phyloP scores from a whole-genome alignment of 2,888 invertebrate genomes.

The Nemurella pictetii region DNA sequence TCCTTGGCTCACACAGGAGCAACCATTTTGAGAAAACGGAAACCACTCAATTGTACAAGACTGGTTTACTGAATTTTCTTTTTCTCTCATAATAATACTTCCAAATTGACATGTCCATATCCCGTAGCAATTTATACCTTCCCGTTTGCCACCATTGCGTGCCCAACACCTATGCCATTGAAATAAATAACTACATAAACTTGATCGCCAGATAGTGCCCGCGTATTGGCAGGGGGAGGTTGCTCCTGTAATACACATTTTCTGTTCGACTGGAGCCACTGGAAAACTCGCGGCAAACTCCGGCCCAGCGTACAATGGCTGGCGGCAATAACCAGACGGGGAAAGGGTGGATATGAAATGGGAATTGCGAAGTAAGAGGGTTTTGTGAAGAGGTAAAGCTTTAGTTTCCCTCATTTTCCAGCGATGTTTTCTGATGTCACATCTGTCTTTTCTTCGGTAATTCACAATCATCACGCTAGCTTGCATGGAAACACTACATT shows the following conservation, averaged over 20 bases:
- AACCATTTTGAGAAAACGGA: not conserved
- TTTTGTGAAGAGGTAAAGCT: not conserved
- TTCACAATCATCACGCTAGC: not conserved
- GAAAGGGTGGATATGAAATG: not conserved
- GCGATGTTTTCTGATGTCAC: not conserved
- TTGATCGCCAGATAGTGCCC: not conserved
- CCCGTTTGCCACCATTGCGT: not conserved
- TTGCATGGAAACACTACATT: not conserved
- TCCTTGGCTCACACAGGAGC: not conserved
- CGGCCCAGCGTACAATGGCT: not conserved
- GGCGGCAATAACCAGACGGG: not conserved
- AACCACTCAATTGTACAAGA: not conserved
- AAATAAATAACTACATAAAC: not conserved
- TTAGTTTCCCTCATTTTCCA: not conserved
- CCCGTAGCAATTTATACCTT: not conserved
- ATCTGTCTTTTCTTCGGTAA: not conserved
- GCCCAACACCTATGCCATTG: not conserved
- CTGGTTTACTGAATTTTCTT: not conserved
- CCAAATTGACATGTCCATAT: not conserved
- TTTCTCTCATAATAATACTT: not conserved
- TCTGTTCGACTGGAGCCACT: not conserved
- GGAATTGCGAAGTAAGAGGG: not conserved
- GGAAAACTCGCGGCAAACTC: not conserved
- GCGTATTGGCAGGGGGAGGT: not conserved
- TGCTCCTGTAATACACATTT: not conserved